phyloP scores from a whole-genome alignment of 2,888 invertebrate species.

The Atherix ibis region DNA sequence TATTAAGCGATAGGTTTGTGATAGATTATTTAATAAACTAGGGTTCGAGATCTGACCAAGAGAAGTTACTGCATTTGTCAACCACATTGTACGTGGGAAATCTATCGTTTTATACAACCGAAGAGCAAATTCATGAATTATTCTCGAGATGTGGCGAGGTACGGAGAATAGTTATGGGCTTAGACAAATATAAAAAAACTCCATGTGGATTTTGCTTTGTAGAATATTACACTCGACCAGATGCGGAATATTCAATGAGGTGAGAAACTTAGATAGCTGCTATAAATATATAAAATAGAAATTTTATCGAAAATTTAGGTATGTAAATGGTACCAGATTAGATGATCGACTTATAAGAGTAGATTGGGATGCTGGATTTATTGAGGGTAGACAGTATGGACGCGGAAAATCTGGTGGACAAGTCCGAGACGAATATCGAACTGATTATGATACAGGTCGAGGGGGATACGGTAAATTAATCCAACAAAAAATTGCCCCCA shows the following conservation, averaged over 20 bases:
- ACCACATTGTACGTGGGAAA: slow-evolving; percentile 93
- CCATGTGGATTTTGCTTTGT: slow-evolving; percentile 99
- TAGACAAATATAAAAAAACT: slow-evolving; percentile 95
- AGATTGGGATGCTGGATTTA: slow-evolving; percentile 99
- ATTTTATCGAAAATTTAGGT: no score
- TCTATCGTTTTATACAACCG: slow-evolving; percentile 94
- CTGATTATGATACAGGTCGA: slow-evolving; percentile 90
- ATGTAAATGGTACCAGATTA: slow-evolving; percentile 87
- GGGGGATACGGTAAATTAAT: slow-evolving; percentile 95
- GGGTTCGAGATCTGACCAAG: slow-evolving; percentile 83
- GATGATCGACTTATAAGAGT: slow-evolving; percentile 95
- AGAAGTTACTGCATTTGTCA: slow-evolving; percentile 53
- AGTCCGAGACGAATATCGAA: slow-evolving; percentile 95
- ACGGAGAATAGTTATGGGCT: slow-evolving; percentile 87
- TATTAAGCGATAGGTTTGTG: background rate
- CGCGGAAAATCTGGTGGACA: slow-evolving; percentile 97
- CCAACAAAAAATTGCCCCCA: slow-evolving; percentile 60
- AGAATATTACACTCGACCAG: slow-evolving; percentile 67
- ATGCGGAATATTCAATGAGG: slow-evolving; percentile 69
- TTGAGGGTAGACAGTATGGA: slow-evolving; percentile 96
- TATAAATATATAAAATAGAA: no score
- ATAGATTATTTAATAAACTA: slow-evolving; percentile 21
- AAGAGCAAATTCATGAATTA: slow-evolving; percentile 94
- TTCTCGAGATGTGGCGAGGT: slow-evolving; percentile 94
- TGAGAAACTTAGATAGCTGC: slow-evolving; percentile 25